These are phyloP conservation scores for Amblyraja radiata DNA, from an alignment of 2,797 vertebrate genomes.

Conservation along the genomic window DNA sequence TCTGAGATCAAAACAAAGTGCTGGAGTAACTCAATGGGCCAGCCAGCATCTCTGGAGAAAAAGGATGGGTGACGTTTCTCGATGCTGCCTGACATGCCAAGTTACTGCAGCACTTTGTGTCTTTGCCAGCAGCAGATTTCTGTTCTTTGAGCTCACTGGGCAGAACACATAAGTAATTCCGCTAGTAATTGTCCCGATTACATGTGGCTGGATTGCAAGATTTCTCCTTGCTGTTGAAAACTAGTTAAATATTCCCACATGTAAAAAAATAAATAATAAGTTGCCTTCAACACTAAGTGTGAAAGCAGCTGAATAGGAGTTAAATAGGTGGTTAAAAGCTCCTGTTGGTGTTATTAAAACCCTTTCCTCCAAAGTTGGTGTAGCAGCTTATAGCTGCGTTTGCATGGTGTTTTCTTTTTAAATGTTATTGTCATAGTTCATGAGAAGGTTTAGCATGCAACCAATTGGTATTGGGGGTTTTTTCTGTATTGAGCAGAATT, in stretches of 20 bases:
- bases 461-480: not conserved
- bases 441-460: not conserved
- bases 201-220: not conserved
- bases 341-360: not conserved
- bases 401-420: not conserved
- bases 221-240: not conserved
- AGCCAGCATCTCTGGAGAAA: too few species aligned
- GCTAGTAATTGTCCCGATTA: not conserved
- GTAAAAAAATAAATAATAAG: not conserved
- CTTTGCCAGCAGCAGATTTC: not conserved
- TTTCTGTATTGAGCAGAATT: not conserved
- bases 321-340: not conserved
- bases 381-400: not conserved
- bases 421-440: not conserved
- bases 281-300: not conserved
- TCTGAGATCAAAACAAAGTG: too few species aligned
- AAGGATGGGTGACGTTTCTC: too few species aligned
- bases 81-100: too few species aligned
- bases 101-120: too few species aligned
- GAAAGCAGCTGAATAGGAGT: not conserved
- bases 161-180: not conserved
- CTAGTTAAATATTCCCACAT: not conserved
- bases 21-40: too few species aligned
- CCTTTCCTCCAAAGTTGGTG: not conserved
- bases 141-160: not conserved